Conservation (phyloP, 2,113 vertebrate genomes). For the Leuciscus idus region DNA sequence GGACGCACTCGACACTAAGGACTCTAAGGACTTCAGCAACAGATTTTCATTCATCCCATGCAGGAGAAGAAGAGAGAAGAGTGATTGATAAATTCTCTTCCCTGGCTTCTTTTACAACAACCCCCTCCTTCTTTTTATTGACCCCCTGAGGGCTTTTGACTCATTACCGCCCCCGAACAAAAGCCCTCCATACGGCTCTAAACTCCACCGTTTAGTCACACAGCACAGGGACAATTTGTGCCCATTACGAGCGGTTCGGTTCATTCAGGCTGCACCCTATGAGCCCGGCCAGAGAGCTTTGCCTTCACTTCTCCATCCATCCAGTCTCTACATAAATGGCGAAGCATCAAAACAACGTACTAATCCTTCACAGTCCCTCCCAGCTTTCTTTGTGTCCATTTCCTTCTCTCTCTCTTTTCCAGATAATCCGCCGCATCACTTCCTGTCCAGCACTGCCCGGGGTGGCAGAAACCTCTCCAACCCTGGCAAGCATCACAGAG, state of each 20-base stretch:
- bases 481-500: constrained; percentile 28
- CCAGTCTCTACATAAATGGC: constrained; percentile 50
- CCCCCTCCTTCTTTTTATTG: constrained; percentile 55
- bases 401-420: constrained; percentile 39
- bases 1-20: constrained; percentile 49
- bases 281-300: constrained; percentile 38
- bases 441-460: constrained; percentile 46
- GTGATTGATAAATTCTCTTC: constrained; percentile 62
- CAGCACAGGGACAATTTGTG: constrained; percentile 49
- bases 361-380: constrained; percentile 60
- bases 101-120: constrained; percentile 48
- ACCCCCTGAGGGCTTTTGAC: constrained; percentile 56
- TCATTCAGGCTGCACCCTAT: constrained; percentile 47
- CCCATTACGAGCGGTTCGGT: constrained; percentile 37
- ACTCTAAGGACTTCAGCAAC: constrained; percentile 53
- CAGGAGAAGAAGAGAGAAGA: constrained; percentile 45
- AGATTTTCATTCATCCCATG: constrained; percentile 53
- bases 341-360: constrained; percentile 56
- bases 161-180: constrained; percentile 54
- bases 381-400: constrained; percentile 47
- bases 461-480: constrained; percentile 39
- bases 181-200: constrained; percentile 43
- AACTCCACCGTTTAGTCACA: constrained; percentile 52
- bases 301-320: constrained; percentile 35
- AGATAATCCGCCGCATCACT: constrained; percentile 60